Conservation (phyloP, 2,888 invertebrate genomes). For the Scrobipalpa costella region DNA sequence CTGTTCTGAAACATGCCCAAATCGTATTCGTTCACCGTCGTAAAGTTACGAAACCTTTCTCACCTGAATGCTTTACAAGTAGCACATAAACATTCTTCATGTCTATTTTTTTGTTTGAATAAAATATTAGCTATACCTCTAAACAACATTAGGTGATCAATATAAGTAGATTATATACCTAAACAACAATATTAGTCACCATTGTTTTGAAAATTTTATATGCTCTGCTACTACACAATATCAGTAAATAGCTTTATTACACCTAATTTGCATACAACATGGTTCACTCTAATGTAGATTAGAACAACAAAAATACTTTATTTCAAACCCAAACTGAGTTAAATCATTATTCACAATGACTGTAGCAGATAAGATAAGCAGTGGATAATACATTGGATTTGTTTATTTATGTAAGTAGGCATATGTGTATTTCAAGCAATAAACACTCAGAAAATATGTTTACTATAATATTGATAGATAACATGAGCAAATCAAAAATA, state of each 20-base stretch:
- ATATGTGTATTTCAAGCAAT: not conserved
- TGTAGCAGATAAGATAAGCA: not conserved
- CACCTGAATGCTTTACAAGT: constrained; percentile 25
- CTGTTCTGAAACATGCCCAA: constrained; percentile 61
- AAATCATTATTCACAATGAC: not conserved
- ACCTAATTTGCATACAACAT: not conserved
- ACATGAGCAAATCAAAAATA: not conserved
- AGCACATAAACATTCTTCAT: constrained; percentile 21
- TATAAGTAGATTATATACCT: not conserved
- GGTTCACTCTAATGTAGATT: too few relatives aligned
- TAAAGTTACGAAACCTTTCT: constrained; percentile 39
- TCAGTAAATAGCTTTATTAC: not conserved
- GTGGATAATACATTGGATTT: constrained; percentile 5
- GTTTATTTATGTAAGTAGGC: constrained; percentile 18
- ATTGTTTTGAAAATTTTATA: not conserved
- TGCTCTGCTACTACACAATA: not conserved
- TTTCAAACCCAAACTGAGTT: not conserved
- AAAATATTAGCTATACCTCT: not conserved
- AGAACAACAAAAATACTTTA: too few relatives aligned
- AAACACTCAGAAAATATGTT: not conserved
- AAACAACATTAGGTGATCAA: not conserved
- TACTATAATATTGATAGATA: not conserved
- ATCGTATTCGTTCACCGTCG: constrained; percentile 33
- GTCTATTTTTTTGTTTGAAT: not conserved
- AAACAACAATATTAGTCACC: constrained; percentile 1